These are phyloP conservation scores for Cricetomys ansorgei DNA, from an alignment of 2,113 vertebrate genomes.

Conservation along the genomic window DNA sequence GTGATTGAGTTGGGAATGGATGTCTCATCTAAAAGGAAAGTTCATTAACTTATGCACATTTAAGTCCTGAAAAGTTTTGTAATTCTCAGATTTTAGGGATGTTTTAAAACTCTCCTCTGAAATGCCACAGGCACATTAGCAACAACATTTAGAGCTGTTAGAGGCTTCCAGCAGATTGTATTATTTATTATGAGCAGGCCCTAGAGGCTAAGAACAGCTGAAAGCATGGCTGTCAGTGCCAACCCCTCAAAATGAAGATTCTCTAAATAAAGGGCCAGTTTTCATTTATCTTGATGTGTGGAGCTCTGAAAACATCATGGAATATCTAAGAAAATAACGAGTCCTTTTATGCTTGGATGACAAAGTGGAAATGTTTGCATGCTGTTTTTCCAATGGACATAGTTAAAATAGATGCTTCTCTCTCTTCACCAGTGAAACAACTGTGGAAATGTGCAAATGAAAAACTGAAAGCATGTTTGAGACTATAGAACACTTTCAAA, in stretches of 20 bases:
- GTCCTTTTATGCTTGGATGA: not conserved
- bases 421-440: not conserved
- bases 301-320: slow-evolving; percentile 43
- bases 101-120: slow-evolving; percentile 67
- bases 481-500: not conserved
- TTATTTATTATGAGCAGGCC: slow-evolving; percentile 67
- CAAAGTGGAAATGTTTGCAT: not conserved
- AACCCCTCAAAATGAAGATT: slow-evolving; percentile 62
- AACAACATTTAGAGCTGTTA: slow-evolving; percentile 68
- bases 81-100: slow-evolving; percentile 67
- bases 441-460: not conserved
- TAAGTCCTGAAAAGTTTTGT: slow-evolving; percentile 49
- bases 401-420: slow-evolving; percentile 50
- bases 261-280: slow-evolving; percentile 63
- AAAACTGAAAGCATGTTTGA: not conserved
- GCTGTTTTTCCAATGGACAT: not conserved
- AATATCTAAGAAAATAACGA: not conserved
- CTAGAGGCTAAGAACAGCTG: slow-evolving; percentile 65
- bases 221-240: slow-evolving; percentile 13
- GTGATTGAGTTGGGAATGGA: slow-evolving; percentile 32
- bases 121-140: slow-evolving; percentile 72
- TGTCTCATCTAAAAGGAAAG: slow-evolving; percentile 38
- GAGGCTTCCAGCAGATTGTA: slow-evolving; percentile 50
- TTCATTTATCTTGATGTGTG: slow-evolving; percentile 57
- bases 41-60: slow-evolving; percentile 73